Percentiles rank a stretch among this genome's conserved stretches.
Conservation (phyloP, 2,797 vertebrate species). For the Prionace glauca region DNA sequence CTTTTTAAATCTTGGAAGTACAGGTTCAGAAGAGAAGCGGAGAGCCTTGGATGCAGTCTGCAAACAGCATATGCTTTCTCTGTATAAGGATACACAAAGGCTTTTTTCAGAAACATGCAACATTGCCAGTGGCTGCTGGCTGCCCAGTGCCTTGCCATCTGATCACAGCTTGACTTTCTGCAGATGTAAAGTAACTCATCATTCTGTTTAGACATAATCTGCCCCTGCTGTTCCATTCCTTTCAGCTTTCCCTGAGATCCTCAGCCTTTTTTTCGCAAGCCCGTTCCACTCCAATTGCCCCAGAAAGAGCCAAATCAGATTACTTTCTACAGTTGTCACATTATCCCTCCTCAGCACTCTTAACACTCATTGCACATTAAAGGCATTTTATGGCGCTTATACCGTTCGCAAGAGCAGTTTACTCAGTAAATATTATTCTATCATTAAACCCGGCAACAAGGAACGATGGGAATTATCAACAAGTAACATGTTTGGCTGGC, state of each 20-base stretch:
- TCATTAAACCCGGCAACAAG: constrained; percentile 60
- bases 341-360: constrained; percentile 57
- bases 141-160: constrained; percentile 38
- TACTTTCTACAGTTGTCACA: constrained; percentile 59
- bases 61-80: constrained; percentile 45
- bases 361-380: constrained; percentile 62
- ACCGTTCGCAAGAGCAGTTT: constrained; percentile 61
- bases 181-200: constrained; percentile 41
- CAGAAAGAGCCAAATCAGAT: constrained; percentile 62
- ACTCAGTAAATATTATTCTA: constrained; percentile 66
- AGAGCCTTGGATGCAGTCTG: constrained; percentile 16
- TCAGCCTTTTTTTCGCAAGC: constrained; percentile 17
- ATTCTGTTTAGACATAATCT: constrained; percentile 43
- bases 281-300: constrained; percentile 40
- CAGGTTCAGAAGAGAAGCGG: background rate
- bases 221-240: constrained; percentile 37
- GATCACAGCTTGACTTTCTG: constrained; percentile 41
- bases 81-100: constrained; percentile 44
- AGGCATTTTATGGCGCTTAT: constrained; percentile 64
- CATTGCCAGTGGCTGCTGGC: constrained; percentile 37
- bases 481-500: constrained; percentile 53
- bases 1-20: background rate
- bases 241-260: constrained; percentile 19
- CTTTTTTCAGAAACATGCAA: constrained; percentile 30
- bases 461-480: constrained; percentile 51